phyloP scores from a whole-genome alignment of 2,888 invertebrate species.

The Aproaerema taeniolella region DNA sequence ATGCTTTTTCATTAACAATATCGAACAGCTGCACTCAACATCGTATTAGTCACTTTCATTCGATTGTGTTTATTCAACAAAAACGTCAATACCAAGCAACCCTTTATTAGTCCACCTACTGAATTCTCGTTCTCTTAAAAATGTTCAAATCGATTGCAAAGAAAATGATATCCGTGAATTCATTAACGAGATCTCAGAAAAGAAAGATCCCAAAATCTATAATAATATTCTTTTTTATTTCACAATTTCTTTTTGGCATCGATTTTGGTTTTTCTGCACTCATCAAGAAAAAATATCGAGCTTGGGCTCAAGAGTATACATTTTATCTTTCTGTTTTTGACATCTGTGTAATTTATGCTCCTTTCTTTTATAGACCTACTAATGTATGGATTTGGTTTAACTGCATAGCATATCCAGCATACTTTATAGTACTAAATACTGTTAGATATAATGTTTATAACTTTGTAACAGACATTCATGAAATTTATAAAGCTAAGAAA shows the following conservation, averaged over 20 bases:
- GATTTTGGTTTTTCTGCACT: constrained; percentile 6
- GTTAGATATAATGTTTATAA: constrained; percentile 7
- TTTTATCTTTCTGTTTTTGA: constrained; percentile 1
- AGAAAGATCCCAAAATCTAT: constrained; percentile 1
- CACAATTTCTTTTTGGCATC: constrained; percentile 7
- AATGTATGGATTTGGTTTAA: constrained; percentile 2
- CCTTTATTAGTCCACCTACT: no score
- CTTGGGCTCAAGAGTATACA: neutral
- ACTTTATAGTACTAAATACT: constrained; percentile 4
- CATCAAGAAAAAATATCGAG: constrained; percentile 2
- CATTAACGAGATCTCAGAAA: constrained; percentile 1
- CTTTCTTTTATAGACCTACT: neutral
- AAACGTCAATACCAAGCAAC: no score
- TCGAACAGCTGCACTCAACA: no score
- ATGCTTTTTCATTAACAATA: no score
- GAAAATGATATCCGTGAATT: no score
- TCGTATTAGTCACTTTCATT: no score
- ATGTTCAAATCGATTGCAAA: no score
- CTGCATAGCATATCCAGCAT: constrained; percentile 5
- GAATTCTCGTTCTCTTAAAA: no score
- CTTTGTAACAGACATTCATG: constrained; percentile 9
- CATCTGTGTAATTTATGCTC: neutral
- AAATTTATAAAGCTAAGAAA: neutral
- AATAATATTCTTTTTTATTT: constrained; percentile 1
- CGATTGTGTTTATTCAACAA: no score